These are phyloP conservation scores for Crocidura indochinensis DNA, from an alignment of 2,797 vertebrate genomes.

Conservation along the genomic window DNA sequence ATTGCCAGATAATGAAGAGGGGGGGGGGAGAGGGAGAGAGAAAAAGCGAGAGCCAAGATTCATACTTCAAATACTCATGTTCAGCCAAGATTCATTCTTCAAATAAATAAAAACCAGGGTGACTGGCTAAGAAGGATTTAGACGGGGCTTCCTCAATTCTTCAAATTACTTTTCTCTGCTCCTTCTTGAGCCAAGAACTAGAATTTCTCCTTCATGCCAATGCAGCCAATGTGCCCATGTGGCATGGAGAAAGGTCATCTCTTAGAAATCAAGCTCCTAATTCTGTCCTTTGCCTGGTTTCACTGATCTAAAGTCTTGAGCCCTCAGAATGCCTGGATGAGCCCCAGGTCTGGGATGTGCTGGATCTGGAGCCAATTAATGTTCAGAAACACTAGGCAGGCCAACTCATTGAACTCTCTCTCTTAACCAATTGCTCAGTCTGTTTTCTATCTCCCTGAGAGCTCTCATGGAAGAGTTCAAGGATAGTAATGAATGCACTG, in stretches of 20 bases:
- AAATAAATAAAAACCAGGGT: slow-evolving; percentile 59
- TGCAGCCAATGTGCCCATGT: neutral
- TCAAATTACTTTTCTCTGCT: slow-evolving; percentile 16
- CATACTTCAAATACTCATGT: slow-evolving; percentile 65
- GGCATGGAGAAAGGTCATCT: neutral
- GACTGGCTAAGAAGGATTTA: slow-evolving; percentile 45
- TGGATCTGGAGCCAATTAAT: neutral
- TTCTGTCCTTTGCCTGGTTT: neutral
- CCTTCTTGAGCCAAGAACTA: slow-evolving; percentile 54
- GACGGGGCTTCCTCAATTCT: neutral
- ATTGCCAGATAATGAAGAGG: too few relatives aligned
- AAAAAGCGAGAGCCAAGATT: neutral
- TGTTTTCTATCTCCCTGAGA: neutral
- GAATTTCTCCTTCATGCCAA: neutral
- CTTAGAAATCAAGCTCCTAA: neutral
- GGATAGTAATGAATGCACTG: neutral
- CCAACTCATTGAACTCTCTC: neutral
- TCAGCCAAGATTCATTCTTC: slow-evolving; percentile 68
- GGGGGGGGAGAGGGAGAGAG: neutral
- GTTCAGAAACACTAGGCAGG: neutral
- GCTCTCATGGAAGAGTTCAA: neutral
- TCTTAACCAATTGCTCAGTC: neutral
- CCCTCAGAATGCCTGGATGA: neutral
- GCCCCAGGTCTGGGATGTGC: neutral
- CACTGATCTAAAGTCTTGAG: neutral